Percentiles rank a stretch among this genome's conserved stretches.
phyloP scores from a whole-genome alignment of 2,113 vertebrate genomes.

The Chunga burmeisteri region DNA sequence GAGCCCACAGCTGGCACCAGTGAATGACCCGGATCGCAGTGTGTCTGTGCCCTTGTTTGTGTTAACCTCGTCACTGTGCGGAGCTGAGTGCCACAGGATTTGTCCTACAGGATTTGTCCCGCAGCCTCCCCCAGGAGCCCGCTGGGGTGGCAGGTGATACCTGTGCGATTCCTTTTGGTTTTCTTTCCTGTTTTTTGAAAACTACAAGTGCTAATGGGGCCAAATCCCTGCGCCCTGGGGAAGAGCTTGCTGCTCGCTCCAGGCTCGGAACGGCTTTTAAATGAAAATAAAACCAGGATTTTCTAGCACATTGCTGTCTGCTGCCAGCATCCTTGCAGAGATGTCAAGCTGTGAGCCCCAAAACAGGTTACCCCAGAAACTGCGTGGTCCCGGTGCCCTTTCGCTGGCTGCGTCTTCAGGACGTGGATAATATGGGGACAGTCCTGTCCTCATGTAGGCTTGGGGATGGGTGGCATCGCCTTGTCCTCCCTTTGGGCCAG shows the following conservation, averaged over 20 bases:
- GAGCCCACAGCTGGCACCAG: not conserved
- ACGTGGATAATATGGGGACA: rapidly evolving
- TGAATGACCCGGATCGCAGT: rapidly evolving
- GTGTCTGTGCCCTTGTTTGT: rapidly evolving
- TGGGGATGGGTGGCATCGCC: rapidly evolving
- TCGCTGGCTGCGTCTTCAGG: rapidly evolving
- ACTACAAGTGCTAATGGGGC: conserved; percentile 14
- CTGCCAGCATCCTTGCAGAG: rapidly evolving
- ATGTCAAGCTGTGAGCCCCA: not conserved
- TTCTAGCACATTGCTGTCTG: not conserved
- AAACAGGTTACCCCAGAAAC: not conserved
- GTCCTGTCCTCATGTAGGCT: not conserved
- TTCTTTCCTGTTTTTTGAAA: not conserved
- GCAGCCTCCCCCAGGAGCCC: rapidly evolving
- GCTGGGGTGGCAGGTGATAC: rapidly evolving
- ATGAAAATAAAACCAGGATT: conserved; percentile 20
- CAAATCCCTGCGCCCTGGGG: not conserved
- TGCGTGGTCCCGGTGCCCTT: not conserved
- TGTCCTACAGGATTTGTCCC: not conserved
- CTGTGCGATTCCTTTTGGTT: not conserved
- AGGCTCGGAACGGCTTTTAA: not conserved
- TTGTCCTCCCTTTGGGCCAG: not conserved
- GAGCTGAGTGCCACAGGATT: not conserved
- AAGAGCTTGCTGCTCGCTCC: rapidly evolving
- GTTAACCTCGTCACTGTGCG: rapidly evolving